A percentile compares a stretch with the other conserved stretches of the same genome.
Conservation (phyloP, 2,797 vertebrate genomes). For the Macropus fuliginosus region DNA sequence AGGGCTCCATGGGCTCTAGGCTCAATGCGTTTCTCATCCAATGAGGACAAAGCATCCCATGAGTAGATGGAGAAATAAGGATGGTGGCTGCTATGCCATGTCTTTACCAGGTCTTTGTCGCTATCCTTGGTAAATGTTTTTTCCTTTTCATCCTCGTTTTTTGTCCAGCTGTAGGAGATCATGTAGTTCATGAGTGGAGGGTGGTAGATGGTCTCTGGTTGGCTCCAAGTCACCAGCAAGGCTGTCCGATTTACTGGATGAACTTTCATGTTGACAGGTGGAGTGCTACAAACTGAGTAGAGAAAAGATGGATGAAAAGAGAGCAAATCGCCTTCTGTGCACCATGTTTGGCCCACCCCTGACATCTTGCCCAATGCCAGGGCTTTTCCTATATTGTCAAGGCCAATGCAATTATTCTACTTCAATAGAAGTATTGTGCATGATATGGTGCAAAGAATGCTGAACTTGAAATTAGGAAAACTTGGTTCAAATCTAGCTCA, state of each 20-base stretch:
- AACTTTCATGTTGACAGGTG: conserved; percentile 97
- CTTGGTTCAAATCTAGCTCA: background rate
- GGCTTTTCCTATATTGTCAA: conserved; percentile 55
- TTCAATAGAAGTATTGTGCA: background rate
- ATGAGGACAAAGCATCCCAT: background rate
- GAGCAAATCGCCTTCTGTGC: rapidly evolving
- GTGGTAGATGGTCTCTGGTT: conserved; percentile 93
- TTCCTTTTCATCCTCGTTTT: conserved; percentile 96
- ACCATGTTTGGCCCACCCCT: background rate
- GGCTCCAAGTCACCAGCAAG: conserved; percentile 94
- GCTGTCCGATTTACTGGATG: conserved; percentile 94
- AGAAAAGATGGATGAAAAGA: conserved; percentile 35
- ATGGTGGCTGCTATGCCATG: background rate
- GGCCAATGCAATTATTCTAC: background rate
- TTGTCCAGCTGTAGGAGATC: conserved; percentile 98
- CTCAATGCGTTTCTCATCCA: background rate
- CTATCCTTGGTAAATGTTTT: conserved; percentile 95
- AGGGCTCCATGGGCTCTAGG: background rate
- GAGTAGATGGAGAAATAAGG: background rate
- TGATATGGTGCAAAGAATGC: background rate
- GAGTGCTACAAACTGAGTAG: conserved; percentile 93
- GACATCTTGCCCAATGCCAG: background rate
- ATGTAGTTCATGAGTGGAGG: conserved; percentile 96
- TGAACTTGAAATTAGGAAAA: background rate
- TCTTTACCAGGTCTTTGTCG: conserved; percentile 94